Percentiles rank a stretch among this genome's conserved stretches.
Evolutionary conservation across 2,797 vertebrate genomes (phyloP).

Genomic region (Arnoldichthys spilopterus): DNA sequence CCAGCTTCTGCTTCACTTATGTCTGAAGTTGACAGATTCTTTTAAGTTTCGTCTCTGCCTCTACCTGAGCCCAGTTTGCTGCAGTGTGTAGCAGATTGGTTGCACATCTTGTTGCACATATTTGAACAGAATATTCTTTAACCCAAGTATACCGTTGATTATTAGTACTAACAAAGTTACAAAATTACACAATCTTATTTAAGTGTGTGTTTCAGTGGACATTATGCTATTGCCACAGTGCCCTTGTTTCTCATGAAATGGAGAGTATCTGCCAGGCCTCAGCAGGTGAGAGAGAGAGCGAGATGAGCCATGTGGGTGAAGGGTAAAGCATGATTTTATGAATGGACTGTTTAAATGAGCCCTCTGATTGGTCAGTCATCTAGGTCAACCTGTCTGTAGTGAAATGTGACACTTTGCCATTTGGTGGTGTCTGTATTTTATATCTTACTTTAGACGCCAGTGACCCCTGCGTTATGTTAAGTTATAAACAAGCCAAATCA

Average conservation of each 20-base stretch:
- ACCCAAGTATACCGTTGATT: neutral
- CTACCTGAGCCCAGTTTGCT: neutral
- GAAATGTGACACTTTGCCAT: slow-evolving; percentile 10
- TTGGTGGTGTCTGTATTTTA: neutral
- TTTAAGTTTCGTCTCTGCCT: neutral
- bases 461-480: neutral
- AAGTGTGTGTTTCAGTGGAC: slow-evolving; percentile 17
- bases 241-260: slow-evolving; percentile 33
- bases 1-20: neutral
- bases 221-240: slow-evolving; percentile 6
- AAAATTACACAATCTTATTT: slow-evolving; percentile 6
- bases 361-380: slow-evolving; percentile 45
- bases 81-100: too few relatives aligned
- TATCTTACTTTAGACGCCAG: neutral
- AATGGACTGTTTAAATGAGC: slow-evolving; percentile 34
- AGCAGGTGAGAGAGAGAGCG: slow-evolving; percentile 29
- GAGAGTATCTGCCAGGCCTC: slow-evolving; percentile 33
- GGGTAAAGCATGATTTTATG: slow-evolving; percentile 53
- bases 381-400: slow-evolving; percentile 32
- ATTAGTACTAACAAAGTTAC: neutral
- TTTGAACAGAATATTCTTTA: neutral
- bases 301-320: slow-evolving; percentile 32
- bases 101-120: too few relatives aligned
- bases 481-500: too few relatives aligned
- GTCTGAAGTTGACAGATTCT: neutral